These are phyloP conservation scores for Daptonema setosum DNA, from an alignment of 2,888 invertebrate genomes.

Conservation along the genomic window DNA sequence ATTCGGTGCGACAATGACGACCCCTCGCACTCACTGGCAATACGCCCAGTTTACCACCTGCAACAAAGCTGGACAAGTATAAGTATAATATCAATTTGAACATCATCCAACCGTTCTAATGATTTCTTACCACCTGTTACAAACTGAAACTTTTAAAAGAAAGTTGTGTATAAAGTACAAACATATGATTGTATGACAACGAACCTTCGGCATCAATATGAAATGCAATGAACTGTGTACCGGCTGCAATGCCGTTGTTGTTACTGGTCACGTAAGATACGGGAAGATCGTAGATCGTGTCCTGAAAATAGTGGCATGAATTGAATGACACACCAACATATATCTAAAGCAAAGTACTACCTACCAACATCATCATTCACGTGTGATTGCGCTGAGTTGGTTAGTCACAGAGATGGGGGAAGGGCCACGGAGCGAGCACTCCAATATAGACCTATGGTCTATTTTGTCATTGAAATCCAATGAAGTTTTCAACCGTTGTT, in stretches of 20 bases:
- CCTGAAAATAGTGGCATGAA: slow-evolving; percentile 34
- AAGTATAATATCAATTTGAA: too few relatives aligned
- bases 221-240: slow-evolving; percentile 77
- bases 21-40: neutral
- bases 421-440: too few relatives aligned
- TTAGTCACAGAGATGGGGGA: too few relatives aligned
- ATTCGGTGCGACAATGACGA: neutral
- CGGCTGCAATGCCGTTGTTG: slow-evolving; percentile 80
- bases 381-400: too few relatives aligned
- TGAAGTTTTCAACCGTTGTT: too few relatives aligned
- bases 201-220: slow-evolving; percentile 69
- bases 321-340: too few relatives aligned
- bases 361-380: too few relatives aligned
- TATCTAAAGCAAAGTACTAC: too few relatives aligned
- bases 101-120: too few relatives aligned
- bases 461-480: too few relatives aligned
- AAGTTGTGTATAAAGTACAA: neutral
- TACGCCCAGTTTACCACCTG: neutral
- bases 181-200: neutral
- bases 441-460: too few relatives aligned
- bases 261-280: slow-evolving; percentile 79
- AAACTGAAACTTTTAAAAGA: neutral
- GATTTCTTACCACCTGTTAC: neutral
- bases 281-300: slow-evolving; percentile 57
- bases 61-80: neutral